Evolutionary conservation across 2,888 invertebrate genomes (phyloP), one percentile per base, ranked within the genome.

Genomic region (Cerastis rubricosa): DNA sequence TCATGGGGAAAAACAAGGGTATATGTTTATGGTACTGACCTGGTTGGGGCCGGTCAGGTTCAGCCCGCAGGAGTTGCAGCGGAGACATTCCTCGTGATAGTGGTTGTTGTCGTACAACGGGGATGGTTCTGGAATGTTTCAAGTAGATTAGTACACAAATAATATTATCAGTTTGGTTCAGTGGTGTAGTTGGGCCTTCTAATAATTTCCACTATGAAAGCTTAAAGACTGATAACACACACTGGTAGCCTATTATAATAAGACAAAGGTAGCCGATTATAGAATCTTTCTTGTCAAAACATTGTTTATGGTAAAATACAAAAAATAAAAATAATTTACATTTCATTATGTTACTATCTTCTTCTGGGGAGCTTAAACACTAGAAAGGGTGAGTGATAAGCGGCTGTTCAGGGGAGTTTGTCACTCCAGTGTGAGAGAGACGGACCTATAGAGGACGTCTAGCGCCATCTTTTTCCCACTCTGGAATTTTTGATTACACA

Each of bases 61-160:
- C 96, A 99, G 97, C 93, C 99, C 99, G 95, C 99, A 99, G 93
- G 99, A 99, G 97, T 99, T 99, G 98, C 99, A 99, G 92, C 98
- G 98, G 93, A 99, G 98, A 97, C 99, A 99, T 98, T 99, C 99
- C 97, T 99, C 99, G 98, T 99, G 99, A 97, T 99, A 99, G 95
- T 99, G 98, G 95, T 99, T 98, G 97, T 99, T 99, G 97, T 99
- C 99, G 97, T 99, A 99, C 90, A 99, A 95, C 88, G 98, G 98
- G 85, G 99, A 98, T 88, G 99, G 99, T 95, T 99, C 99, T 99
- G 97, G 3, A 91, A 91, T 19, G 75, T 66, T 67, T 14, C 11
- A 61, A 22, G 11, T 22, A 25, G 25, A 77, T 67, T 63, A 78
- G n/a, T 14, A 64, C 14, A 8, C 19, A 66, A 0, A 25, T 43